Evolutionary conservation across 2,113 vertebrate species (phyloP).

Genomic region (Brachyhypopomus gauderio): DNA sequence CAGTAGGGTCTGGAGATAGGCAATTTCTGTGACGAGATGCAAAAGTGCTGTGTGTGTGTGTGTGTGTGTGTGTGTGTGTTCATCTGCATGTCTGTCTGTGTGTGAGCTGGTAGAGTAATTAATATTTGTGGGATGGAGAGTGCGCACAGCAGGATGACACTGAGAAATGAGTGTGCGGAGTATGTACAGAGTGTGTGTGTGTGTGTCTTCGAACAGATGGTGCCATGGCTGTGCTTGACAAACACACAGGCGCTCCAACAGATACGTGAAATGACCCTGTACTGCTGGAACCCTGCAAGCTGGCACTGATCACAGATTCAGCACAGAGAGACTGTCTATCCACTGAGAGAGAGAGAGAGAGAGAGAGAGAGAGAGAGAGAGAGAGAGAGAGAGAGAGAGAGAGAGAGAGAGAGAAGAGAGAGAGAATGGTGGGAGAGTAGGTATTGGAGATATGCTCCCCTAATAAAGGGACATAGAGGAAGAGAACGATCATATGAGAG

Average conservation of each 20-base stretch:
- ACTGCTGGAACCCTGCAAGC: background rate
- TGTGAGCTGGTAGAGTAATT: background rate
- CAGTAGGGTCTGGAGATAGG: background rate
- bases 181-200: background rate
- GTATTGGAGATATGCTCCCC: background rate
- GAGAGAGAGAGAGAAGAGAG: background rate
- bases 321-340: background rate
- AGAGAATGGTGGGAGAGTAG: background rate
- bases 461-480: background rate
- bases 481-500: background rate
- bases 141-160: background rate
- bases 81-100: background rate
- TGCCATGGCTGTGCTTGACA: background rate
- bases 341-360: background rate
- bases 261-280: conserved; percentile 10
- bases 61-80: conserved; percentile 5
- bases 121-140: background rate
- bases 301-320: conserved; percentile 4
- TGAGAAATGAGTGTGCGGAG: background rate
- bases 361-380: background rate
- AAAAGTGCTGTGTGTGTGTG: background rate
- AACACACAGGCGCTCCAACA: conserved; percentile 7
- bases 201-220: conserved; percentile 18
- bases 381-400: background rate
- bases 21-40: background rate